Percentiles rank a stretch among this genome's conserved stretches.
Evolutionary conservation across 1,140 invertebrate species (phyloP).

Genomic region (Globodera rostochiensis): DNA sequence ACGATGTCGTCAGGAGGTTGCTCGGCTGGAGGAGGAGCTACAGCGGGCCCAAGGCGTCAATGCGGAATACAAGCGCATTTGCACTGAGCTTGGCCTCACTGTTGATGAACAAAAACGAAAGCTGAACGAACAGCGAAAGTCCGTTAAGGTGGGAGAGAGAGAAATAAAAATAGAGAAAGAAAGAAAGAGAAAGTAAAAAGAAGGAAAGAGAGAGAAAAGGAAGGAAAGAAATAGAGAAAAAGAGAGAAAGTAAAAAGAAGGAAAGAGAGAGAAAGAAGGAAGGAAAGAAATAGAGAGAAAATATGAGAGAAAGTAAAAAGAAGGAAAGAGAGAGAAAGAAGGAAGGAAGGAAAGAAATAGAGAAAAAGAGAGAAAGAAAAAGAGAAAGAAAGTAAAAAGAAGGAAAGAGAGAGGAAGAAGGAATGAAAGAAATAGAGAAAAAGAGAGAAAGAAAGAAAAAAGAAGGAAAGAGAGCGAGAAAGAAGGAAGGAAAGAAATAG

Average conservation of each 20-base stretch:
- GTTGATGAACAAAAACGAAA: constrained; percentile 44
- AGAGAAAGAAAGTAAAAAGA: constrained; percentile 12
- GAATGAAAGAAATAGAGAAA: constrained; percentile 2
- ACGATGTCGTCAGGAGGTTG: constrained; percentile 79
- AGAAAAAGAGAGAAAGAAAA: constrained; percentile 6
- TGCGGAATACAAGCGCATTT: constrained; percentile 80
- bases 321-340: too few species aligned
- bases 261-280: too few species aligned
- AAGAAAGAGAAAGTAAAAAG: background rate
- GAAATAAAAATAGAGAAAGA: background rate
- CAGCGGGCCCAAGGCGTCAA: constrained; percentile 78
- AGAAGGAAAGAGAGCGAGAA: constrained; percentile 1
- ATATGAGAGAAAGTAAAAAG: too few species aligned
- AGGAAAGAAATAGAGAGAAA: too few species aligned
- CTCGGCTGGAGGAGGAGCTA: constrained; percentile 76
- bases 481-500: background rate
- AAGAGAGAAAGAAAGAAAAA: background rate
- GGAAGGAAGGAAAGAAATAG: too few species aligned
- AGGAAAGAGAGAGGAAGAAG: background rate
- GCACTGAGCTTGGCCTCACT: constrained; percentile 38
- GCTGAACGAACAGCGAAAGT: constrained; percentile 38
- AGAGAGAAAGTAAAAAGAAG: too few species aligned
- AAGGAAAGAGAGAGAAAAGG: background rate
- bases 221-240: background rate
- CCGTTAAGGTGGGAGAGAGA: constrained; percentile 19